phyloP scores from a whole-genome alignment of 2,113 vertebrate species.

The Oophaga pumilio region DNA sequence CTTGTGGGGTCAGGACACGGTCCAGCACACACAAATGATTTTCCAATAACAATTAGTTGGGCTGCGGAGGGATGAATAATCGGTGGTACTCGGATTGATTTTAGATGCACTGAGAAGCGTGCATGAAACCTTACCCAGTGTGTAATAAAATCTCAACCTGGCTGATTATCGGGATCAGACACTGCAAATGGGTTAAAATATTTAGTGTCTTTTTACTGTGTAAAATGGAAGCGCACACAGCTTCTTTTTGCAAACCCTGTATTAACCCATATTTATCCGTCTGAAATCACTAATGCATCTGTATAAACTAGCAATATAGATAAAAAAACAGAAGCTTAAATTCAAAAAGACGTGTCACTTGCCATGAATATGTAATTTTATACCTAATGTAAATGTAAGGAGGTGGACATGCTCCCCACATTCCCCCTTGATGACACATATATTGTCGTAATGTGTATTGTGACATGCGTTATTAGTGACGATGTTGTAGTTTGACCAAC shows the following conservation, averaged over 20 bases:
- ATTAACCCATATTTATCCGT: conserved; percentile 4
- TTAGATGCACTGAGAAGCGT: neutral
- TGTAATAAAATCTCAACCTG: conserved; percentile 6
- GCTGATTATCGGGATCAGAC: conserved; percentile 10
- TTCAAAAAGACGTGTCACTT: too few species aligned
- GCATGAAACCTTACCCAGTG: conserved; percentile 4
- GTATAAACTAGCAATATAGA: neutral
- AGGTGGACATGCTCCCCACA: too few species aligned
- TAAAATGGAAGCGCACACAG: neutral
- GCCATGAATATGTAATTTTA: too few species aligned
- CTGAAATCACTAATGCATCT: neutral
- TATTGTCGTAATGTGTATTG: too few species aligned
- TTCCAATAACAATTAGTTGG: conserved; percentile 50
- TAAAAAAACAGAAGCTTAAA: neutral
- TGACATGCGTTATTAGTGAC: too few species aligned
- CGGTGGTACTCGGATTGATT: conserved; percentile 26
- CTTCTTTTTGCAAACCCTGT: neutral
- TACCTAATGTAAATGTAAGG: too few species aligned
- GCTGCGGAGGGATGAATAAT: conserved; percentile 26
- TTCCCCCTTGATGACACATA: too few species aligned
- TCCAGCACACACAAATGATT: conserved; percentile 52
- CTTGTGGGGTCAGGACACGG: conserved; percentile 38
- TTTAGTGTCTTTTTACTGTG: neutral
- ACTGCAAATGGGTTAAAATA: neutral
- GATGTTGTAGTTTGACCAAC: too few species aligned